phyloP scores from a whole-genome alignment of 2,888 invertebrate species.

The Drosophila borealis region DNA sequence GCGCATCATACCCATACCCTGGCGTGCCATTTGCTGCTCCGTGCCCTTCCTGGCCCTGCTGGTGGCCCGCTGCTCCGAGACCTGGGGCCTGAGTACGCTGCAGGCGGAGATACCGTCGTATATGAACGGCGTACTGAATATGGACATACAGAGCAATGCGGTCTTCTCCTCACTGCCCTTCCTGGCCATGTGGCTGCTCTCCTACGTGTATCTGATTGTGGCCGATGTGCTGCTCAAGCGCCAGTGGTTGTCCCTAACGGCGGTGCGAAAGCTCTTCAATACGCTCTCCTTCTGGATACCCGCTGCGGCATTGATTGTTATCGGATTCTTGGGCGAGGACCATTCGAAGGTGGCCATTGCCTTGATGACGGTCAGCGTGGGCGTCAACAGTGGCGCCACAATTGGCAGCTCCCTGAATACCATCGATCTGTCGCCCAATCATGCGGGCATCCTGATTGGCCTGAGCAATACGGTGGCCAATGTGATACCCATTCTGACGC shows the following conservation, averaged over 20 bases:
- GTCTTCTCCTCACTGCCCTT: constrained; percentile 86
- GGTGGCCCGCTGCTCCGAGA: constrained; percentile 87
- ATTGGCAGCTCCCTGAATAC: constrained; percentile 85
- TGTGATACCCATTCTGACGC: constrained; percentile 87
- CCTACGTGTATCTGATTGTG: constrained; percentile 85
- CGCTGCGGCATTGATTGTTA: constrained; percentile 85
- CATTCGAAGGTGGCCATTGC: constrained; percentile 84
- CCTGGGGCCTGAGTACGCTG: constrained; percentile 90
- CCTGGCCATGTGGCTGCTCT: constrained; percentile 86
- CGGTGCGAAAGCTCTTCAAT: constrained; percentile 74
- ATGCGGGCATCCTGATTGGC: constrained; percentile 88
- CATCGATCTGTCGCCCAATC: constrained; percentile 89
- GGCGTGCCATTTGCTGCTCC: constrained; percentile 87
- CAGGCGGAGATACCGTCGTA: constrained; percentile 89
- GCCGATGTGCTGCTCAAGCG: constrained; percentile 85
- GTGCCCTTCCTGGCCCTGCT: constrained; percentile 87
- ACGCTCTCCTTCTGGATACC: constrained; percentile 85
- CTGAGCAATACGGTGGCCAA: constrained; percentile 88
- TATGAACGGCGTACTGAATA: constrained; percentile 87
- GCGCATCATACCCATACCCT: constrained; percentile 86
- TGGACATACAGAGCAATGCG: constrained; percentile 87
- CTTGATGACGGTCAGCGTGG: constrained; percentile 86
- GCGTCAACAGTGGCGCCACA: constrained; percentile 81
- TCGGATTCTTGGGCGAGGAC: constrained; percentile 85
- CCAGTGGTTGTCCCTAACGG: constrained; percentile 82